These are phyloP conservation scores for Aeoliscus strigatus DNA, from an alignment of 2,797 vertebrate genomes.

Conservation along the genomic window DNA sequence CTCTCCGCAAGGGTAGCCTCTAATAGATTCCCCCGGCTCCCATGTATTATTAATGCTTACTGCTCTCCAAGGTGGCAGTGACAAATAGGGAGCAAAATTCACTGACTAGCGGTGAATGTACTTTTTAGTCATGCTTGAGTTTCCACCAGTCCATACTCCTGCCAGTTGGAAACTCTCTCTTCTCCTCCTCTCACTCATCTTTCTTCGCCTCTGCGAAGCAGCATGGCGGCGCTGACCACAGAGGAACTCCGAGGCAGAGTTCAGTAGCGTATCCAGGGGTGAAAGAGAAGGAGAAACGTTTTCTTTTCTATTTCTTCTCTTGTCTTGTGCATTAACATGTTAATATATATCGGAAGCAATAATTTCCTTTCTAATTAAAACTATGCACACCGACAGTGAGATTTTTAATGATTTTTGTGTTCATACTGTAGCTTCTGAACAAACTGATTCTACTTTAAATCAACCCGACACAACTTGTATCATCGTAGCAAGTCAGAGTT, in stretches of 20 bases:
- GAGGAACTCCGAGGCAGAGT: constrained; percentile 9
- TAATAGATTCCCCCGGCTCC: constrained; percentile 93
- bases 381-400: no score
- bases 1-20: constrained; percentile 89
- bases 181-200: constrained; percentile 43
- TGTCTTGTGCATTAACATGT: no score
- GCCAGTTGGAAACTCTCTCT: constrained; percentile 79
- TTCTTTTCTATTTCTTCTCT: not conserved
- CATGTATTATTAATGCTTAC: constrained; percentile 99
- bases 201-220: constrained; percentile 24
- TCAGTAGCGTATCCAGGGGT: not conserved
- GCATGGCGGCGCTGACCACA: no score
- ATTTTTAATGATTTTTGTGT: no score
- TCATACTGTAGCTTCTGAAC: no score
- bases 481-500: no score
- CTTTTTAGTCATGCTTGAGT: constrained; percentile 98
- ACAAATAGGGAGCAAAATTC: constrained; percentile 97
- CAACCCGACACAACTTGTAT: no score
- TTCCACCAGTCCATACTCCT: constrained; percentile 87
- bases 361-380: no score
- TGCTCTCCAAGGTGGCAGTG: constrained; percentile 95
- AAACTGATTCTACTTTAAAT: no score
- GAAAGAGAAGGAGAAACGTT: not conserved
- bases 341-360: no score
- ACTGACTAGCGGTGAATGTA: constrained; percentile 95